A percentile compares a stretch with the other conserved stretches of the same genome.
phyloP scores from a whole-genome alignment of 1,140 invertebrate genomes.

The Eubasilissa regina region DNA sequence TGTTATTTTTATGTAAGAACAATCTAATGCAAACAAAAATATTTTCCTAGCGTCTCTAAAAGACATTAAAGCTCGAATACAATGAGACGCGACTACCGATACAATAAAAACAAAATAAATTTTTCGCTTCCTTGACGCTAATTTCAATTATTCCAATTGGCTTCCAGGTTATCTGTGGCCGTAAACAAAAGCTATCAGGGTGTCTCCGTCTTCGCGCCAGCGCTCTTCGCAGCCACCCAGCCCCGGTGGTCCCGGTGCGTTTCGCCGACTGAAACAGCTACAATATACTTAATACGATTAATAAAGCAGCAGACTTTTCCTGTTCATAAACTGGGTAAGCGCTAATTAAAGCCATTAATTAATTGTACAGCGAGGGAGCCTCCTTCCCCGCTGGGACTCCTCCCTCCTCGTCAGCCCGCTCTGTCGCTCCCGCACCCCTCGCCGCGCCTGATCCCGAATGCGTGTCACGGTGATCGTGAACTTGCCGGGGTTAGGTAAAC shows the following conservation, averaged over 20 bases:
- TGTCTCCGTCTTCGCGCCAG: neutral
- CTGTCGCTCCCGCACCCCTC: constrained; percentile 8
- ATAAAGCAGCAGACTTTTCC: constrained; percentile 59
- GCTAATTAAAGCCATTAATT: constrained; percentile 61
- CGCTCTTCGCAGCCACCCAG: neutral
- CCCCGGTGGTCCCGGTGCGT: neutral
- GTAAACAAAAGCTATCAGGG: constrained; percentile 29
- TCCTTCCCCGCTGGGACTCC: neutral
- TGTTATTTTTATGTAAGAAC: no score
- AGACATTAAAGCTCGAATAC: no score
- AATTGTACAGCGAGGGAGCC: constrained; percentile 51
- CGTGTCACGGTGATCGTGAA: constrained; percentile 58
- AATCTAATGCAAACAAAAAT: no score
- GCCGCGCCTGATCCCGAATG: constrained; percentile 55
- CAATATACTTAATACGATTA: constrained; percentile 58
- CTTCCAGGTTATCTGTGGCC: constrained; percentile 28
- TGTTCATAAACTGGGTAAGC: constrained; percentile 60
- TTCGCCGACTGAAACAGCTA: constrained; percentile 49
- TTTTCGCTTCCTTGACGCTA: constrained; percentile 36
- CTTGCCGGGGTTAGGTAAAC: constrained; percentile 57
- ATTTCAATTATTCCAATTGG: constrained; percentile 53
- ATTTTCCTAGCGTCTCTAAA: no score
- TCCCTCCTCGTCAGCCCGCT: neutral
- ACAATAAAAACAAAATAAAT: constrained; percentile 32
- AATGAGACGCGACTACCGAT: no score